Conservation (phyloP, 2,113 vertebrate species). For the Phycodurus eques region DNA sequence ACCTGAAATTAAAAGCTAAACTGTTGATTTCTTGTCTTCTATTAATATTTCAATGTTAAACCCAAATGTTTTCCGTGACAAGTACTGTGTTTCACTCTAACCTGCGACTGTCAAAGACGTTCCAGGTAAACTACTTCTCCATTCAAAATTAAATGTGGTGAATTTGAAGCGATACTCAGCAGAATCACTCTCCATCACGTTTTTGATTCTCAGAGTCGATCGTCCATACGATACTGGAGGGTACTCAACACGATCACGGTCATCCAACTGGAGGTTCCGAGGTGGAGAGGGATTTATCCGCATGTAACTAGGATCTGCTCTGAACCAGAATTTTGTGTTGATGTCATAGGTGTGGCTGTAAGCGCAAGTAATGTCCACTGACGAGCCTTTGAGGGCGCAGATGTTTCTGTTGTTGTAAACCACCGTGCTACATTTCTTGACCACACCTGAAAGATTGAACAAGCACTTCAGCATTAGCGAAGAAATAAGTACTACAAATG, state of each 20-base stretch:
- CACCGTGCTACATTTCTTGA: background rate
- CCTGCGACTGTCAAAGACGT: constrained; percentile 8
- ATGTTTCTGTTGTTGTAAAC: background rate
- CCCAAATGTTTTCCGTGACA: background rate
- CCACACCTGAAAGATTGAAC: background rate
- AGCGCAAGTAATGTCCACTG: background rate
- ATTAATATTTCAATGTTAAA: background rate
- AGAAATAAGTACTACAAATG: too few relatives aligned
- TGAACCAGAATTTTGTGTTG: background rate
- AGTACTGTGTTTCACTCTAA: background rate
- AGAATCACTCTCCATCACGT: constrained; percentile 17
- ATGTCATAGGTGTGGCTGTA: rapidly evolving
- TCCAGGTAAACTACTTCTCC: constrained; percentile 5
- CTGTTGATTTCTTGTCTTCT: background rate
- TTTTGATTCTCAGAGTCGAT: constrained; percentile 1
- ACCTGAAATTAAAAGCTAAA: background rate
- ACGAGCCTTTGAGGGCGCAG: background rate
- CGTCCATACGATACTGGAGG: rapidly evolving
- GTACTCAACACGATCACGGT: background rate
- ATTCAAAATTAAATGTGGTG: background rate
- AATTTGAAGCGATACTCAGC: constrained; percentile 8
- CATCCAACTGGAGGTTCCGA: background rate
- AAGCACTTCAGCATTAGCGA: background rate
- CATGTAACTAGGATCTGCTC: background rate
- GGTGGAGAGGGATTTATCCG: background rate